A percentile compares a stretch with the other conserved stretches of the same genome.
phyloP scores from a whole-genome alignment of 2,888 invertebrate genomes.

The Prionchulus punctatus region DNA sequence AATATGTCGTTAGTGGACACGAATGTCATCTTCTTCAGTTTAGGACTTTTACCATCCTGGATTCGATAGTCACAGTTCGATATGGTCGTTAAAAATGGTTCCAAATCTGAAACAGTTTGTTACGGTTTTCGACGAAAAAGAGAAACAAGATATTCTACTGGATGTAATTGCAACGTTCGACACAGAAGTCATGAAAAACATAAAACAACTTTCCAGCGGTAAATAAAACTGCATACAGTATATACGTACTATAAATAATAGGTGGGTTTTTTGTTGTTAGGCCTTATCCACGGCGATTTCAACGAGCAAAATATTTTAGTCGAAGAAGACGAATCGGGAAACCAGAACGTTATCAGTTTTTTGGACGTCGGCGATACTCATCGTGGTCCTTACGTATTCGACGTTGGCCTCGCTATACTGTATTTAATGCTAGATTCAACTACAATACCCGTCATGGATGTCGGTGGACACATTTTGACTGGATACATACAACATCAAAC shows the following conservation, averaged over 20 bases:
- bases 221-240: too few species aligned
- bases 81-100: too few species aligned
- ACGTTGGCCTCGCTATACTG: background rate
- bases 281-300: conserved; percentile 5
- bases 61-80: background rate
- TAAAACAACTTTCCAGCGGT: too few species aligned
- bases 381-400: background rate
- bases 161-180: too few species aligned
- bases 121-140: too few species aligned
- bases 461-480: background rate
- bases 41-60: background rate
- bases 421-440: background rate
- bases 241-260: too few species aligned
- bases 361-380: conserved; percentile 1
- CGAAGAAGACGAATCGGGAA: background rate
- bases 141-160: too few species aligned
- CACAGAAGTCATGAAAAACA: background rate
- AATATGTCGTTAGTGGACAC: too few species aligned
- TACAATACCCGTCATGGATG: background rate
- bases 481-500: background rate
- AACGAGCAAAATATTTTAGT: conserved; percentile 4
- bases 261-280: too few species aligned
- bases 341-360: background rate
- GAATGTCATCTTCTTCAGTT: too few species aligned
- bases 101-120: too few species aligned